Evolutionary conservation across 2,113 vertebrate genomes (phyloP).

Genomic region (Tetrao urogallus): DNA sequence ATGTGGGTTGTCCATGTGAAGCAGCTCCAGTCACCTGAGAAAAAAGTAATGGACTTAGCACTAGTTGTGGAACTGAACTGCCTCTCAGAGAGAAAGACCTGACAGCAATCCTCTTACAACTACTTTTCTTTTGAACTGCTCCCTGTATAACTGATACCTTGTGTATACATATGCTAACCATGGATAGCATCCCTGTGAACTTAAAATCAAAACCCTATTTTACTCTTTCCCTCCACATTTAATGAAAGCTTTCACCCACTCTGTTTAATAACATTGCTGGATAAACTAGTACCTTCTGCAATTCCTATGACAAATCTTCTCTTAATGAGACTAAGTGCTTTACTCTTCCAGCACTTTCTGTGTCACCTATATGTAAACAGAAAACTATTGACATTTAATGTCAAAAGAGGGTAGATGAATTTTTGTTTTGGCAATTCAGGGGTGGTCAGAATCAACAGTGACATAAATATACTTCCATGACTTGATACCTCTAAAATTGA

Average conservation of each 20-base stretch:
- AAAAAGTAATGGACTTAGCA: not conserved
- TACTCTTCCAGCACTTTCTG: not conserved
- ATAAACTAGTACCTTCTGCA: not conserved
- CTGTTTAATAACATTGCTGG: not conserved
- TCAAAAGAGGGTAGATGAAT: not conserved
- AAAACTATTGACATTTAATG: not conserved
- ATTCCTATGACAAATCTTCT: not conserved
- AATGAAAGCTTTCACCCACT: not conserved
- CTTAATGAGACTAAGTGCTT: not conserved
- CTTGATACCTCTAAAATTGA: not conserved
- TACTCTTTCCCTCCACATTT: not conserved
- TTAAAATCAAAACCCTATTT: not conserved
- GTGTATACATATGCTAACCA: not conserved
- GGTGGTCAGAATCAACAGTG: not conserved
- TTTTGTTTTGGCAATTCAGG: not conserved
- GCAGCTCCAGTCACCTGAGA: not conserved
- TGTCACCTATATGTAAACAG: not conserved
- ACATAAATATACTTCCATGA: not conserved
- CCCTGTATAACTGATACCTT: not conserved
- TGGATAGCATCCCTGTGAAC: not conserved
- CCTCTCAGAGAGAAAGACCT: not conserved
- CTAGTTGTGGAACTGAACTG: not conserved
- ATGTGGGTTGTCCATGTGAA: not conserved
- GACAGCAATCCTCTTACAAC: not conserved
- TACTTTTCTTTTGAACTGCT: not conserved